Percentiles rank a stretch among this genome's conserved stretches.
Conservation (phyloP, 2,797 vertebrate species). For the Alosa sapidissima region DNA sequence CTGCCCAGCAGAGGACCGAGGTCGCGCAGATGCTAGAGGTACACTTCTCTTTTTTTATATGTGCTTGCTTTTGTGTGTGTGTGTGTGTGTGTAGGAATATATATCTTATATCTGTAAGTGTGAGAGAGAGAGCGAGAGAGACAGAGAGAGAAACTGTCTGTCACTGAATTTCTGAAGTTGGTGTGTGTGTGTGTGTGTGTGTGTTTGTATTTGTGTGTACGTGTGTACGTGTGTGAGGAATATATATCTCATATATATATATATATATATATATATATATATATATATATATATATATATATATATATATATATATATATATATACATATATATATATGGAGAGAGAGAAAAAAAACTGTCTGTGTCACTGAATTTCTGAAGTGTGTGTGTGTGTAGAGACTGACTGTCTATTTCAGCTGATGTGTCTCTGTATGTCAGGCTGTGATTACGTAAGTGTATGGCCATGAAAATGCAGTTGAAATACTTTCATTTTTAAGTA, state of each 20-base stretch:
- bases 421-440: neutral
- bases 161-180: neutral
- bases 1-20: slow-evolving; percentile 78
- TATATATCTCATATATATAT: no score
- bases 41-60: slow-evolving; percentile 45
- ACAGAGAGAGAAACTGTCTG: neutral
- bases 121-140: neutral
- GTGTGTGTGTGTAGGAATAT: neutral
- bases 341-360: no score
- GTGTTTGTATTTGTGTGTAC: neutral
- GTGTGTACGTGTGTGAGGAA: neutral
- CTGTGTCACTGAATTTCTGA: neutral
- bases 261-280: no score
- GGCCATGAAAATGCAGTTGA: neutral
- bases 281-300: no score
- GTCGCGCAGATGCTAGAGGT: slow-evolving; percentile 82
- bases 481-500: neutral
- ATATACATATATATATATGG: no score
- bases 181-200: neutral
- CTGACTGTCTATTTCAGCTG: neutral
- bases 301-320: no score
- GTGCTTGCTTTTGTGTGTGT: neutral
- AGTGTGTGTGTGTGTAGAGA: neutral
- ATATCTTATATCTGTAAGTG: neutral
- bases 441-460: neutral